phyloP scores from a whole-genome alignment of 1,140 invertebrate species.

The Coelopa frigida region DNA sequence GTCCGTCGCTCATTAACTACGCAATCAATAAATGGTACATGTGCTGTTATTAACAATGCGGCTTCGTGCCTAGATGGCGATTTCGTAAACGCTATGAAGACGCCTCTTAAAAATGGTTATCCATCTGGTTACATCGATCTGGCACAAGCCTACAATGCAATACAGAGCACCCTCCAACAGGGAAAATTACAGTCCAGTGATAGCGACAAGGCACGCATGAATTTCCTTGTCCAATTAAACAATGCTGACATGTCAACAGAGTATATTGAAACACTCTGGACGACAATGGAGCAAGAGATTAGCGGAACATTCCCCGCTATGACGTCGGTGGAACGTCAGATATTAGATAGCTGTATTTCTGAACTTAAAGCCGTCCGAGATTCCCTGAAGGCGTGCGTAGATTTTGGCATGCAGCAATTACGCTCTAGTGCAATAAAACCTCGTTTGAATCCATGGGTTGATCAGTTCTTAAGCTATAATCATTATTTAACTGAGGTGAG shows the following conservation, averaged over 20 bases:
- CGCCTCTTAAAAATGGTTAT: conserved; percentile 73
- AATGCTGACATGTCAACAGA: conserved; percentile 90
- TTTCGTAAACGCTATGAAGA: conserved; percentile 69
- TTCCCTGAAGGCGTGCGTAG: conserved; percentile 69
- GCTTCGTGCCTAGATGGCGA: conserved; percentile 81
- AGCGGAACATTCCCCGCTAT: conserved; percentile 54
- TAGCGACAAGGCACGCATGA: conserved; percentile 58
- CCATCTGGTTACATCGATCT: conserved; percentile 79
- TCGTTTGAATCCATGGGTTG: conserved; percentile 77
- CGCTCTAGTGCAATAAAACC: conserved; percentile 77
- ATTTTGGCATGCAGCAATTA: conserved; percentile 81
- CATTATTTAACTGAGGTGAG: conserved; percentile 75
- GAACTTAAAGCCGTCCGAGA: conserved; percentile 55
- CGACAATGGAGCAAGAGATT: conserved; percentile 65
- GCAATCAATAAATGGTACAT: conserved; percentile 89
- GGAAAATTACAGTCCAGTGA: conserved; percentile 75
- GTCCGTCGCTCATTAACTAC: conserved; percentile 82
- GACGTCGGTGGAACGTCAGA: conserved; percentile 58
- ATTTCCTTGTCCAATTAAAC: conserved; percentile 65
- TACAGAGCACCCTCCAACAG: conserved; percentile 74
- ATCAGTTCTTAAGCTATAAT: conserved; percentile 68
- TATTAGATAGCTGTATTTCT: conserved; percentile 67
- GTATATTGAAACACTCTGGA: conserved; percentile 75
- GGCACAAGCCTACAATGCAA: conserved; percentile 69
- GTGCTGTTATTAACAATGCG: conserved; percentile 94